A percentile compares a stretch with the other conserved stretches of the same genome.
These are phyloP conservation scores for Calliphora vomitoria DNA, from an alignment of 2,888 invertebrate species.

Conservation along the genomic window DNA sequence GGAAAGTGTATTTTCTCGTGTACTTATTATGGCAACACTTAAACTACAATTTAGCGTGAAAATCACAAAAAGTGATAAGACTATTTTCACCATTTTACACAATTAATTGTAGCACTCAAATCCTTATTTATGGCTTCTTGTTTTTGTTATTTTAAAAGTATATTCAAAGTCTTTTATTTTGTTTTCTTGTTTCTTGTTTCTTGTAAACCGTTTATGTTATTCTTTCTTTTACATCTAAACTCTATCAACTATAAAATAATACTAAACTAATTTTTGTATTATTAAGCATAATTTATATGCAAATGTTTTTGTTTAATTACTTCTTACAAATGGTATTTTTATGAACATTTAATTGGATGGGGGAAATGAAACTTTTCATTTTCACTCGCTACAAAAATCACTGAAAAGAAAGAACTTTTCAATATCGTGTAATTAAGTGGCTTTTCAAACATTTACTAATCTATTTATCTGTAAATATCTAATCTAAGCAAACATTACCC, in stretches of 20 bases:
- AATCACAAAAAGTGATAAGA: constrained; percentile 31
- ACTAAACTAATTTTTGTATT: constrained; percentile 57
- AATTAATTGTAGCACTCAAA: constrained; percentile 14
- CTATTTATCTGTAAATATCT: constrained; percentile 18
- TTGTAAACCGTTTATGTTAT: neutral
- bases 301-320: constrained; percentile 38
- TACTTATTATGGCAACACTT: constrained; percentile 43
- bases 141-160: neutral
- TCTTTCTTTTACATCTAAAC: constrained; percentile 9
- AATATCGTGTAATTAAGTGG: constrained; percentile 77
- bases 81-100: constrained; percentile 45
- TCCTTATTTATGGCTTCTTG: constrained; percentile 13
- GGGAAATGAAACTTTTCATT: constrained; percentile 36
- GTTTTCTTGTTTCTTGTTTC: neutral
- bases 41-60: neutral
- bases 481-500: constrained; percentile 5
- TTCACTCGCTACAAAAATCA: constrained; percentile 30
- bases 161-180: neutral
- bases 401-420: constrained; percentile 59
- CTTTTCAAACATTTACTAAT: constrained; percentile 78
- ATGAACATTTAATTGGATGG: neutral
- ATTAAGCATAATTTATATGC: constrained; percentile 60
- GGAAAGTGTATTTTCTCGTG: neutral
- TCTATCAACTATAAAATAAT: constrained; percentile 39
- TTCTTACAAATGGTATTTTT: neutral